Base-by-base conservation (phyloP, 2,888 invertebrate species). In the Lysandra bellargus region DNA sequence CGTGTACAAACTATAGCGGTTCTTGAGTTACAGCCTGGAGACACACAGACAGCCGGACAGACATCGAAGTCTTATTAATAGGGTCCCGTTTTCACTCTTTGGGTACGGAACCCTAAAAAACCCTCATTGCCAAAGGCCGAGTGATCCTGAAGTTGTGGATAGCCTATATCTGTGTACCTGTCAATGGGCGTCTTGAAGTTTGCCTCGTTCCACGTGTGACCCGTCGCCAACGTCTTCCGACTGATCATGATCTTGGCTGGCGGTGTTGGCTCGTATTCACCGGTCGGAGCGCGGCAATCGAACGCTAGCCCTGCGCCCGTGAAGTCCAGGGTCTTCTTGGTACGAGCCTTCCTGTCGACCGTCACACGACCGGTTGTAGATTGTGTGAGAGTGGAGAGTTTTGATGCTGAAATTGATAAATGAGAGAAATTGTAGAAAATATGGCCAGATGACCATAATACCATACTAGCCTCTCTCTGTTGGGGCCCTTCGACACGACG, bases 171-270 rank as follows among this genome's bases (percentile, higher is more conserved):
- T 14, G 7, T 9, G 82, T 78, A 93, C 94, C 93, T 89, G 82
- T 95, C 95, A 61, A 95, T 89, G 30, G 95, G 94, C 4, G 94
- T 95, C 80, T 91, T 94, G 83, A 90, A 95, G 83, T 95, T 95
- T 9, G 90, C 86, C 80, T 95, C 94, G 72, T 91, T 94, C 95
- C 95, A 95, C 7, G 94, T 92, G 78, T 92, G 92, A 33, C 93
- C 94, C 0, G 94, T 94, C 0, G 93, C 92, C 1, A 95, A 84
- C 0, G 95, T 95, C 83, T 94, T 95, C 81, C 93, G 85, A 81
- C 94, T 94, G 83, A 95, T 95, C 88, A 91, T 92, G 83, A 95
- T 94, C 84, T 93, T 93, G n/a, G 92, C 92, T 0, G 94, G 92
- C 78, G 85, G 90, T 1, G 91, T 85, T 1, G 92, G 89, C 80